A percentile compares a stretch with the other conserved stretches of the same genome.
phyloP scores from a whole-genome alignment of 1,140 invertebrate species.

The Zophobas morio region DNA sequence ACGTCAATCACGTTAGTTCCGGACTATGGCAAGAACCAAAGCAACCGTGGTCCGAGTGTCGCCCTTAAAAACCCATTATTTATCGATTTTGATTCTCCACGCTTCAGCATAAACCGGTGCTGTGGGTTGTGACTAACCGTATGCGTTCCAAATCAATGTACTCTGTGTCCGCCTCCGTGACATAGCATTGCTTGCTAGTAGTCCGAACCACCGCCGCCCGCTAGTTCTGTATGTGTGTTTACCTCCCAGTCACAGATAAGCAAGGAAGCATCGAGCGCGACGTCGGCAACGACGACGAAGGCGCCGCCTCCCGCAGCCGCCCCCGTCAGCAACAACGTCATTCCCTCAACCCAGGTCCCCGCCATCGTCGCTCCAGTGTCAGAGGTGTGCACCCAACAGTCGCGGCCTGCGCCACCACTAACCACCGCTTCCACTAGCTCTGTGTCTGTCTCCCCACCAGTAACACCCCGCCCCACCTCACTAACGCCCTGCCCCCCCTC shows the following conservation, averaged over 20 bases:
- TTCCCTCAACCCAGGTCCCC: slow-evolving; percentile 47
- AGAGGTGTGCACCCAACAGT: slow-evolving; percentile 66
- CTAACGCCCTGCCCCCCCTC: slow-evolving; percentile 58
- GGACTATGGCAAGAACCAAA: too few species aligned
- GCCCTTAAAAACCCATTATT: background rate
- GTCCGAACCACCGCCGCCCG: slow-evolving; percentile 1
- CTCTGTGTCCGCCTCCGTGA: slow-evolving; percentile 43
- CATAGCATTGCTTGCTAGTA: slow-evolving; percentile 24
- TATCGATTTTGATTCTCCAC: background rate
- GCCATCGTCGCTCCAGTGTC: slow-evolving; percentile 56
- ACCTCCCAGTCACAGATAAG: slow-evolving; percentile 70
- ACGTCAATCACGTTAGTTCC: too few species aligned
- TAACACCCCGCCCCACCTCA: slow-evolving; percentile 58
- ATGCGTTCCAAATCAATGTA: slow-evolving; percentile 45
- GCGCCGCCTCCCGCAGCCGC: slow-evolving; percentile 53
- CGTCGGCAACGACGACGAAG: slow-evolving; percentile 39
- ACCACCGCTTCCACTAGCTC: slow-evolving; percentile 65
- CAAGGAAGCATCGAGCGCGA: slow-evolving; percentile 69
- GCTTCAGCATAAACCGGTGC: slow-evolving; percentile 20
- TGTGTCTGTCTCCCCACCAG: slow-evolving; percentile 61
- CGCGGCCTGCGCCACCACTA: slow-evolving; percentile 63
- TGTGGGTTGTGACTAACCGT: slow-evolving; percentile 54
- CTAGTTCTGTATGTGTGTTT: slow-evolving; percentile 56
- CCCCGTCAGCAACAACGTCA: slow-evolving; percentile 52
- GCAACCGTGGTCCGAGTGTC: too few species aligned